A percentile compares a stretch with the other conserved stretches of the same genome.
Conservation (phyloP, 2,797 vertebrate genomes). For the Paratrypauchen microcephalus region DNA sequence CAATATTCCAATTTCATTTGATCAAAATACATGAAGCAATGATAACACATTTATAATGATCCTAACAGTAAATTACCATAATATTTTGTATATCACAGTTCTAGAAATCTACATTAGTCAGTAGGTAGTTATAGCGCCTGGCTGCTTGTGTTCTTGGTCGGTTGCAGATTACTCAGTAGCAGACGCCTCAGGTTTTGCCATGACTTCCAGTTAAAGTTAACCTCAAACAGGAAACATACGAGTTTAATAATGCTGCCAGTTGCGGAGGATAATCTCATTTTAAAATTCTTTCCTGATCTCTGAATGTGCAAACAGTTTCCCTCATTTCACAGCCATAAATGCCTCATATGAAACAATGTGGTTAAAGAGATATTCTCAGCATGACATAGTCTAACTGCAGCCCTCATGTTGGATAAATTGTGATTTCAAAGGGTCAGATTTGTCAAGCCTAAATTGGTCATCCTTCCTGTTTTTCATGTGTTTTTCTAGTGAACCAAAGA, state of each 20-base stretch:
- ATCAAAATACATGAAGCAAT: too few relatives aligned
- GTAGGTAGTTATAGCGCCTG: background rate
- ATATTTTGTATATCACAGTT: background rate
- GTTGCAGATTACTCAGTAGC: slow-evolving; percentile 39
- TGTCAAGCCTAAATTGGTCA: slow-evolving; percentile 28
- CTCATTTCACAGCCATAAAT: slow-evolving; percentile 21
- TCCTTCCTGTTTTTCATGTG: slow-evolving; percentile 22
- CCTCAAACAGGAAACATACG: slow-evolving; percentile 14
- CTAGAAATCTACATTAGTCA: background rate
- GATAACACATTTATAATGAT: too few relatives aligned
- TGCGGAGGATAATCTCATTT: slow-evolving; percentile 6
- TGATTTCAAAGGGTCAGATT: slow-evolving; percentile 39
- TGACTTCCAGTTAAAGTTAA: slow-evolving; percentile 34
- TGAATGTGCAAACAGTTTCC: slow-evolving; percentile 15
- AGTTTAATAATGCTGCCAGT: slow-evolving; percentile 16
- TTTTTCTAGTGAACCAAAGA: slow-evolving; percentile 52
- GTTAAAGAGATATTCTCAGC: slow-evolving; percentile 17
- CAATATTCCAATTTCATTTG: too few relatives aligned
- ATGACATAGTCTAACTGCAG: slow-evolving; percentile 42
- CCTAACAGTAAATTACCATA: too few relatives aligned
- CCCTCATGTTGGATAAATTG: slow-evolving; percentile 14
- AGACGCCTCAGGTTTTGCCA: slow-evolving; percentile 31
- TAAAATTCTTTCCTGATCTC: slow-evolving; percentile 16
- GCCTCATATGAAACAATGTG: slow-evolving; percentile 21
- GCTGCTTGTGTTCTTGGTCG: slow-evolving; percentile 13